Evolutionary conservation across 2,888 invertebrate species (phyloP), one percentile per base, ranked within the genome.

Genomic region (Spicauda simplicius): DNA sequence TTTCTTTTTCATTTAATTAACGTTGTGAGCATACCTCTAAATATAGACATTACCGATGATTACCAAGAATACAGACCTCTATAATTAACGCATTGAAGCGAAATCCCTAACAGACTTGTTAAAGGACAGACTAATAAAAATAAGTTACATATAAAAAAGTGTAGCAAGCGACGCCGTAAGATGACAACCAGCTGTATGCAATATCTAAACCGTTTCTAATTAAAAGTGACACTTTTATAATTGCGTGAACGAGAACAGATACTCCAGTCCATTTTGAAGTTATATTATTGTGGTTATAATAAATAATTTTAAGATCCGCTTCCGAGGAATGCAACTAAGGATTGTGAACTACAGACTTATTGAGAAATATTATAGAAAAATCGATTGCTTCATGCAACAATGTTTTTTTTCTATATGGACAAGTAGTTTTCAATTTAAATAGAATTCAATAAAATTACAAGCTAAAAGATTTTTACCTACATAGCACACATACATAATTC

Each of bases 221-320:
- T 86, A 85, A 79, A 83, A 86, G 82, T 86, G 90, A 86, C 88
- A 88, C 75, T 81, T 87, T 83, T 81, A 83, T 89, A 87, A 88
- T 87, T 85, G 81, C 83, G 76, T 77, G 73, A 78, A 79, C 80
- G 72, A 75, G 79, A 79, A 79, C 79, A 79, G 78, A 76, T 72
- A 73, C 73, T 69, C 72, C 70, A 72, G 69, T 72, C 68, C 52
- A 60, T 68, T 66, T 71, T 69, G 62, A 80, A 77, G 77, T 80
- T 77, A 75, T 76, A 75, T 77, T 77, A 75, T 77, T 72, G 73
- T 74, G 74, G 72, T 70, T 76, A 79, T 79, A 84, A 83, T 81
- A 80, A 80, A 74, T 75, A 76, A 74, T 78, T 78, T 82, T 80
- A 79, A 64, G 64, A 2, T 18, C 12, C 58, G 25, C 53, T 58